Evolutionary conservation across 2,797 vertebrate genomes (phyloP).

Genomic region (Hafferia zeledoni): DNA sequence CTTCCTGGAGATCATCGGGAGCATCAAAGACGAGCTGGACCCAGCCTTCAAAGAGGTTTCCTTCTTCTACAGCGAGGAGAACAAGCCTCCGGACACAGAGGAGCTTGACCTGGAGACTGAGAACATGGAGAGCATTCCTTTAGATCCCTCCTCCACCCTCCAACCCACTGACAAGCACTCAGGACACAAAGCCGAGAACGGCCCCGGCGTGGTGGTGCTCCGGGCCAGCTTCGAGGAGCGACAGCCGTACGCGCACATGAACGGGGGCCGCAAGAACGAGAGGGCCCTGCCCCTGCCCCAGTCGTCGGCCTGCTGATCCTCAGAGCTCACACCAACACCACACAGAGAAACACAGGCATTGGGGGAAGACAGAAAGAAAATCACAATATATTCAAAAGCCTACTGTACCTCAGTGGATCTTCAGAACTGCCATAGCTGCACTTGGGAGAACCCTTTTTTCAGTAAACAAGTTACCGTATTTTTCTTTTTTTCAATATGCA

Average conservation of each 20-base stretch:
- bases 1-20: conserved; percentile 96
- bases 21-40: conserved; percentile 94
- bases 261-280: conserved; percentile 94
- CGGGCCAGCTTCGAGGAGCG: conserved; percentile 92
- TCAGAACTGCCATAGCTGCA: conserved; percentile 83
- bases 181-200: conserved; percentile 87
- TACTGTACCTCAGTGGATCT: conserved; percentile 88
- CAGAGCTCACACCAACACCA: conserved; percentile 26
- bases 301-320: conserved; percentile 97
- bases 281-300: conserved; percentile 93
- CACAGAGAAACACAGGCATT: conserved; percentile 30
- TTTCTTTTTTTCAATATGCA: conserved; percentile 82
- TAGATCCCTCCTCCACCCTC: conserved; percentile 89
- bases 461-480: conserved; percentile 79
- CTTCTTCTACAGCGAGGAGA: conserved; percentile 99
- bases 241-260: conserved; percentile 98
- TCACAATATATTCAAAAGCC: conserved; percentile 78
- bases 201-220: conserved; percentile 89
- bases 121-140: conserved; percentile 96
- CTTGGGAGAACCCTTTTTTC: conserved; percentile 82
- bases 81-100: conserved; percentile 94
- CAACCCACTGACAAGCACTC: conserved; percentile 90
- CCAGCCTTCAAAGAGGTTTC: conserved; percentile 91
- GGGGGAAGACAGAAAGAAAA: conserved; percentile 61
- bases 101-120: conserved; percentile 95